phyloP scores from a whole-genome alignment of 2,113 vertebrate species.

The Cygnus buccinator region DNA sequence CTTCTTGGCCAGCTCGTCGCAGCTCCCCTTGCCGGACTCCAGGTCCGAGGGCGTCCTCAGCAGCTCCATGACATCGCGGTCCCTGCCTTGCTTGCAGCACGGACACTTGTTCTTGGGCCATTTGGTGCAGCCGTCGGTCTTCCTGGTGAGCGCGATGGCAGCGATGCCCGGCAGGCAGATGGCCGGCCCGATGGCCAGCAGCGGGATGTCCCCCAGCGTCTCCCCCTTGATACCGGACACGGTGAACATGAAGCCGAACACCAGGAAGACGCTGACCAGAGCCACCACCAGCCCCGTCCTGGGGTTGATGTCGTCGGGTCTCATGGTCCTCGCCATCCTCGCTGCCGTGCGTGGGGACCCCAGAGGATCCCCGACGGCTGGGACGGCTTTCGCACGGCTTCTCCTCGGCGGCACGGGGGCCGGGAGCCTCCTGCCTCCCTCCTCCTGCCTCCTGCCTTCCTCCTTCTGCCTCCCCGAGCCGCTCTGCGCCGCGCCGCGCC shows the following conservation, averaged over 20 bases:
- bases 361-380: not conserved
- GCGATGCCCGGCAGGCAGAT: slow-evolving; percentile 86
- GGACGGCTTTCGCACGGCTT: not conserved
- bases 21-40: slow-evolving; percentile 79
- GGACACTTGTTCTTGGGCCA: slow-evolving; percentile 78
- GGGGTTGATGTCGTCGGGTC: slow-evolving; percentile 85
- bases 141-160: slow-evolving; percentile 81
- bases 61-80: slow-evolving; percentile 77
- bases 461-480: not conserved
- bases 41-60: slow-evolving; percentile 80
- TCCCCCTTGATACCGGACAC: slow-evolving; percentile 87
- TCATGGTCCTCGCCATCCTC: slow-evolving; percentile 73
- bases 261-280: slow-evolving; percentile 85
- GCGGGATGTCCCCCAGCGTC: slow-evolving; percentile 82
- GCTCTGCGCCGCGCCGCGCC: not conserved
- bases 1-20: slow-evolving; percentile 71
- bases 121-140: slow-evolving; percentile 84
- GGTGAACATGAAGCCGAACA: slow-evolving; percentile 89
- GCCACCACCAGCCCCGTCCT: slow-evolving; percentile 87
- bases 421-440: not conserved
- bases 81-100: slow-evolving; percentile 67
- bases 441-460: too few relatives aligned
- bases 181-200: slow-evolving; percentile 85
- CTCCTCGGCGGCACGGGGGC: not conserved
- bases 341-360: not conserved